Evolutionary conservation across 2,888 invertebrate species (phyloP).

Genomic region (Monoplex corrugatus): DNA sequence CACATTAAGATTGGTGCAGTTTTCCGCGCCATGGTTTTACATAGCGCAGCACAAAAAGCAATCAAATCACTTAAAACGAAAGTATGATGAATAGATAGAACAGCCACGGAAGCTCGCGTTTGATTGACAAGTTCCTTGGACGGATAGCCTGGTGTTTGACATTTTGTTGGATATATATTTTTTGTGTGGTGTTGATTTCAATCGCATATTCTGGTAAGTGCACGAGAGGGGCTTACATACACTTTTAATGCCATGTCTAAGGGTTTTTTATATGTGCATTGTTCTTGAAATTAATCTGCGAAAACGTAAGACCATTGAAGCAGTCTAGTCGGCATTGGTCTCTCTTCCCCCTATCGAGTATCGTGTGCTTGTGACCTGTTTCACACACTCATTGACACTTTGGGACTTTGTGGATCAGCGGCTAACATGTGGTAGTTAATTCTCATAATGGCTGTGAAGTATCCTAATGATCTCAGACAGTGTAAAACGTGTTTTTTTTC

Average conservation of each 20-base stretch:
- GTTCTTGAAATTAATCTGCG: too few relatives aligned
- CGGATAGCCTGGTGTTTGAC: constrained; percentile 12
- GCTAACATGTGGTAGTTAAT: too few relatives aligned
- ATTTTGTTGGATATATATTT: constrained; percentile 7
- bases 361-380: too few relatives aligned
- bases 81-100: constrained; percentile 16
- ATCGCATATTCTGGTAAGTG: constrained; percentile 19
- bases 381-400: too few relatives aligned
- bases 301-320: too few relatives aligned
- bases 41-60: not conserved
- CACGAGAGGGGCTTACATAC: not conserved
- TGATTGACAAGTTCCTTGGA: constrained; percentile 50
- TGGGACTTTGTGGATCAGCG: too few relatives aligned
- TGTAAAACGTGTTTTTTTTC: too few relatives aligned
- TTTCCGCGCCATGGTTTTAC: not conserved
- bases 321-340: too few relatives aligned
- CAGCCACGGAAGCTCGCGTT: constrained; percentile 41
- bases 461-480: too few relatives aligned
- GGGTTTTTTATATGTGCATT: not conserved
- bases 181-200: not conserved
- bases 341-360: too few relatives aligned
- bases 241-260: not conserved
- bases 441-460: not conserved
- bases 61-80: not conserved
- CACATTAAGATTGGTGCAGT: too few relatives aligned